These are phyloP conservation scores for Ips nitidus DNA, from an alignment of 1,140 invertebrate genomes.

Conservation along the genomic window DNA sequence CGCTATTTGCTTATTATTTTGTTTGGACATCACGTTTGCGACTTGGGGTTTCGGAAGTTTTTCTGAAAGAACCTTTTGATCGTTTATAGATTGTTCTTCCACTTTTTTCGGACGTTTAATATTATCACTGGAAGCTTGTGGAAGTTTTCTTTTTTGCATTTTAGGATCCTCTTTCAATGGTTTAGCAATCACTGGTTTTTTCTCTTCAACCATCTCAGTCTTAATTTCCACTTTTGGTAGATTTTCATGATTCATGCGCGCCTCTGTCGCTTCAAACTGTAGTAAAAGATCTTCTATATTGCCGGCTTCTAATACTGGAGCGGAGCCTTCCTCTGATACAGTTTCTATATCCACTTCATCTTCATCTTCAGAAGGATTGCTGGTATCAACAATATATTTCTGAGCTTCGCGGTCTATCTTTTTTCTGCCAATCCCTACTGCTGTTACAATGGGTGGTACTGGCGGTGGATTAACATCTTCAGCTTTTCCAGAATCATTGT, in stretches of 20 bases:
- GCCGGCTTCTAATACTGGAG: conserved; percentile 55
- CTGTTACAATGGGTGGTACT: background rate
- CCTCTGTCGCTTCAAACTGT: conserved; percentile 58
- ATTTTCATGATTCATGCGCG: background rate
- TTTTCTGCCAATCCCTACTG: conserved; percentile 28
- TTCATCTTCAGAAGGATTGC: conserved; percentile 34
- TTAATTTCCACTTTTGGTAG: background rate
- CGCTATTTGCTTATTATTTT: conserved; percentile 37
- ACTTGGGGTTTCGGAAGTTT: conserved; percentile 2
- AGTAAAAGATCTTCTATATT: conserved; percentile 57
- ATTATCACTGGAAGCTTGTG: background rate
- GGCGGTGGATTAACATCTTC: background rate
- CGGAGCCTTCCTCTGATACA: conserved; percentile 42
- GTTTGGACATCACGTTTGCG: conserved; percentile 9
- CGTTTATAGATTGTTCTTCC: background rate
- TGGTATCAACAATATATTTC: conserved; percentile 43
- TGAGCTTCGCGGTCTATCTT: conserved; percentile 46
- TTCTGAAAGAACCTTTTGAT: background rate
- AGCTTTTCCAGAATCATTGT: background rate
- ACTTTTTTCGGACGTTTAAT: background rate
- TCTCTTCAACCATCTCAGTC: background rate
- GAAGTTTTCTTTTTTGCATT: too few relatives aligned
- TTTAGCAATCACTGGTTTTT: background rate
- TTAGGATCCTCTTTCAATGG: too few relatives aligned
- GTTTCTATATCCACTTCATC: conserved; percentile 47